phyloP scores from a whole-genome alignment of 2,888 invertebrate genomes.

The Abrostola triplasia region DNA sequence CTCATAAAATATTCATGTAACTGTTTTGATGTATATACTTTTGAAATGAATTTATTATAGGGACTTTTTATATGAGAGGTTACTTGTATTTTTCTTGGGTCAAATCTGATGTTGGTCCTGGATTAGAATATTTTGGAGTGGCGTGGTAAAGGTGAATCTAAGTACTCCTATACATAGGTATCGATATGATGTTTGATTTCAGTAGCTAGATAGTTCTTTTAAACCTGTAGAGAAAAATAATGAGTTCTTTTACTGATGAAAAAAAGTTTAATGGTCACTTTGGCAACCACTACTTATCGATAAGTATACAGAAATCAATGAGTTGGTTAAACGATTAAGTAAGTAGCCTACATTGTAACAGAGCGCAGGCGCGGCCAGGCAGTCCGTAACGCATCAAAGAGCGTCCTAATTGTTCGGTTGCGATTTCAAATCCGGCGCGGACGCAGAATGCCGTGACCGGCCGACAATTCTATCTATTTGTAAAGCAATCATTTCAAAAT shows the following conservation, averaged over 20 bases:
- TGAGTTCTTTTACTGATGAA: no score
- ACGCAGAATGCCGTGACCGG: slow-evolving; percentile 66
- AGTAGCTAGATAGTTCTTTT: no score
- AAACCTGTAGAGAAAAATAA: no score
- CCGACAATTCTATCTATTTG: slow-evolving; percentile 59
- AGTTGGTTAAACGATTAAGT: slow-evolving; percentile 25
- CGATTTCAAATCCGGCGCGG: slow-evolving; percentile 76
- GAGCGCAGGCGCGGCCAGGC: slow-evolving; percentile 51
- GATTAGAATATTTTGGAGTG: no score
- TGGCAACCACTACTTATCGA: background rate
- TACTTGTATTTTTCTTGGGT: background rate
- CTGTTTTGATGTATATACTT: slow-evolving; percentile 2
- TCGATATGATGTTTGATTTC: no score
- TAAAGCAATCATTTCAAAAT: slow-evolving; percentile 56
- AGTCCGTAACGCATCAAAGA: slow-evolving; percentile 74
- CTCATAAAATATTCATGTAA: slow-evolving; percentile 2
- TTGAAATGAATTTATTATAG: background rate
- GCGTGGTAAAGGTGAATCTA: no score
- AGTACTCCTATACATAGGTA: no score
- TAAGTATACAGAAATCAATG: slow-evolving; percentile 12
- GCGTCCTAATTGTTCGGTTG: slow-evolving; percentile 72
- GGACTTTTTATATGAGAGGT: background rate
- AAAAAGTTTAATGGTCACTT: background rate
- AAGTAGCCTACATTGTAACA: slow-evolving; percentile 33
- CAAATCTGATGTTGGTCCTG: no score